Evolutionary conservation across 2,888 invertebrate species (phyloP).

Genomic region (Drosophila anomalipes): DNA sequence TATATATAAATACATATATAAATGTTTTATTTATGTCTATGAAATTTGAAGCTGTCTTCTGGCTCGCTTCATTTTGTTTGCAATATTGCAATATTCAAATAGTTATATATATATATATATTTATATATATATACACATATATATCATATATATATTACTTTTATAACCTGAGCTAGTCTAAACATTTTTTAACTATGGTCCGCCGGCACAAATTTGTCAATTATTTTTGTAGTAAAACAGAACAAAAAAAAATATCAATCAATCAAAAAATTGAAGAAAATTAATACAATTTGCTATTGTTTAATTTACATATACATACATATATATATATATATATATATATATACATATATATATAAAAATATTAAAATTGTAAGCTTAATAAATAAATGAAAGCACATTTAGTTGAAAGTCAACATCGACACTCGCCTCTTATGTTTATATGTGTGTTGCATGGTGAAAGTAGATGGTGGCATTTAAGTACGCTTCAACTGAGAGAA

Average conservation of each 20-base stretch:
- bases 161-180: conserved; percentile 82
- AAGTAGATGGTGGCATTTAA: conserved; percentile 14
- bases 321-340: not conserved
- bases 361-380: conserved; percentile 16
- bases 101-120: conserved; percentile 30
- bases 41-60: conserved; percentile 40
- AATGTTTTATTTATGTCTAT: conserved; percentile 17
- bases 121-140: not conserved
- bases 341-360: conserved; percentile 10
- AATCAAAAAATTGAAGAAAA: conserved; percentile 2
- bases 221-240: conserved; percentile 16
- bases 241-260: not conserved
- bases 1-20: conserved; percentile 9
- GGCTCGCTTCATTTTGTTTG: conserved; percentile 29
- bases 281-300: conserved; percentile 55
- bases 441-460: conserved; percentile 32
- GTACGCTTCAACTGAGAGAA: not conserved
- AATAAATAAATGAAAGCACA: conserved; percentile 23
- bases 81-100: conserved; percentile 11
- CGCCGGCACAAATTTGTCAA: conserved; percentile 60
- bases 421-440: conserved; percentile 5
- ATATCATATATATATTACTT: conserved; percentile 48
- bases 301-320: conserved; percentile 32
- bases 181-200: conserved; percentile 79
- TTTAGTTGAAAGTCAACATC: conserved; percentile 18